Conservation (phyloP, 2,797 vertebrate species). For the Acrossocheilus wenchowensis region DNA sequence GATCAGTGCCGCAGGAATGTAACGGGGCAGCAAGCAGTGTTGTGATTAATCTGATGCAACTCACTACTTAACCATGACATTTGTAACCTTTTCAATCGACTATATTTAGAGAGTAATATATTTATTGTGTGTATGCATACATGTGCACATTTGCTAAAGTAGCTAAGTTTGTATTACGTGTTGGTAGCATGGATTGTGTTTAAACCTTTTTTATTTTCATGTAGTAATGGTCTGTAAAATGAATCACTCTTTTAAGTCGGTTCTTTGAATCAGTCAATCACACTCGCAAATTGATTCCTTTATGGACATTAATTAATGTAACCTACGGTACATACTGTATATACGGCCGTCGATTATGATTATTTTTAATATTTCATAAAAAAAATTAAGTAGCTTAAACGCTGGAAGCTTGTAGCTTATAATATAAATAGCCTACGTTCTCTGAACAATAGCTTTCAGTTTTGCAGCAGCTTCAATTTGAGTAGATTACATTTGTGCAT, state of each 20-base stretch:
- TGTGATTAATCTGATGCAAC: slow-evolving; percentile 9
- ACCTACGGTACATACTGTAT: no score
- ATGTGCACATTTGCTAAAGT: background rate
- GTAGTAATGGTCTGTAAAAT: background rate
- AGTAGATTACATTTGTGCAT: background rate
- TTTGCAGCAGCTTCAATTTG: background rate
- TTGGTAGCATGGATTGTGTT: background rate
- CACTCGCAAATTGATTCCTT: background rate
- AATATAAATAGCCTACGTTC: background rate
- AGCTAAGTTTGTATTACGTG: background rate
- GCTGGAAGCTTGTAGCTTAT: background rate
- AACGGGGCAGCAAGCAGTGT: background rate
- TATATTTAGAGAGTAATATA: background rate
- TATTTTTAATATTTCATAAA: background rate
- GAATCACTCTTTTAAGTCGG: background rate
- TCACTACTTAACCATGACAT: background rate
- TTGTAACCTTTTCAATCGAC: no score
- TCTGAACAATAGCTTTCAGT: background rate
- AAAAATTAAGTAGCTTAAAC: background rate
- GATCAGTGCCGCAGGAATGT: background rate
- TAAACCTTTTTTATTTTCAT: background rate
- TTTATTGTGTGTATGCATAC: background rate
- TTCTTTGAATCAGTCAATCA: background rate
- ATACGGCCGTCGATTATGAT: background rate
- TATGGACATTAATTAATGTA: background rate